Evolutionary conservation across 2,888 invertebrate species (phyloP).

Genomic region (Netelia inedita): DNA sequence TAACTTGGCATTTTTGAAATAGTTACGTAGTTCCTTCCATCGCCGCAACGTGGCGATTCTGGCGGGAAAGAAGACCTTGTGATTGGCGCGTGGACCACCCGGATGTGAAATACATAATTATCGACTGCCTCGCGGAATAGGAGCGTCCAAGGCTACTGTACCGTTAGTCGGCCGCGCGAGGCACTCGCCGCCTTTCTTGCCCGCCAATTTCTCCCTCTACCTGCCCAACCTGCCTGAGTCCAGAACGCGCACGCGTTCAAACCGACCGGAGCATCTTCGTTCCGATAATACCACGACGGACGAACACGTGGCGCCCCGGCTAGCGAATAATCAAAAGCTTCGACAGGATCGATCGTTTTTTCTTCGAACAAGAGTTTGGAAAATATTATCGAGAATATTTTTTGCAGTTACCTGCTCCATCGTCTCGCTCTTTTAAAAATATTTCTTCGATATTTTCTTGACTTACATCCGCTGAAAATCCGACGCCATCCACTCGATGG

Average conservation of each 20-base stretch:
- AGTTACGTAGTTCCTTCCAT: slow-evolving; percentile 4
- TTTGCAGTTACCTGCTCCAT: background rate
- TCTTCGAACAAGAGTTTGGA: no score
- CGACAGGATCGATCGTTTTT: background rate
- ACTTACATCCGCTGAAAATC: background rate
- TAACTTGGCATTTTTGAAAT: background rate
- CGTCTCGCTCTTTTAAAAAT: background rate
- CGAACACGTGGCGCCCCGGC: slow-evolving; percentile 27
- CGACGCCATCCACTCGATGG: background rate
- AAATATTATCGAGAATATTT: background rate
- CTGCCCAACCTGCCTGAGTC: background rate
- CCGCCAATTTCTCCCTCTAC: no score
- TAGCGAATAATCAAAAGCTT: background rate
- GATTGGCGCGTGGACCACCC: slow-evolving; percentile 3
- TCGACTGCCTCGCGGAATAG: background rate
- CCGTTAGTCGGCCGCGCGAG: slow-evolving; percentile 44
- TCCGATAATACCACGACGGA: slow-evolving; percentile 8
- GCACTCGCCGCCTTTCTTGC: no score
- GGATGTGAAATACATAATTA: slow-evolving; percentile 2
- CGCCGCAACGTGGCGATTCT: background rate
- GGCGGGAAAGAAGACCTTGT: background rate
- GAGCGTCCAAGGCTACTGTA: slow-evolving; percentile 27
- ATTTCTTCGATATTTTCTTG: background rate
- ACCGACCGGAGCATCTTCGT: slow-evolving; percentile 43
- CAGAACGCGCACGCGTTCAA: slow-evolving; percentile 12